Percentiles rank a stretch among this genome's conserved stretches.
Evolutionary conservation across 2,113 vertebrate species (phyloP).

Genomic region (Arvicanthis niloticus): DNA sequence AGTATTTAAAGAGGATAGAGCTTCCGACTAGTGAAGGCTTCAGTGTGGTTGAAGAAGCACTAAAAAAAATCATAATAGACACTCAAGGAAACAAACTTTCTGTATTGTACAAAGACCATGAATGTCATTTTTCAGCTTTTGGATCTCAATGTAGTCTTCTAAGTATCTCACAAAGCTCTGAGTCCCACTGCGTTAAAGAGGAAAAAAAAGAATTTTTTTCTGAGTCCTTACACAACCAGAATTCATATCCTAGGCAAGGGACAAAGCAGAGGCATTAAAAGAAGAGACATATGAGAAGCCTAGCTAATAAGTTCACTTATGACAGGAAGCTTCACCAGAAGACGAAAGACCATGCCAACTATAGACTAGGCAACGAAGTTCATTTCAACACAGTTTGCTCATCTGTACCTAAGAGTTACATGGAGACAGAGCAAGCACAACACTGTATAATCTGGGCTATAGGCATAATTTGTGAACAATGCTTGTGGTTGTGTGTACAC

Average conservation of each 20-base stretch:
- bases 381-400: neutral
- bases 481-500: fast-evolving
- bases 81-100: neutral
- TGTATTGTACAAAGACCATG: neutral
- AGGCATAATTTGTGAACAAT: neutral
- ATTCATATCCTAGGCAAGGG: neutral
- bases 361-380: neutral
- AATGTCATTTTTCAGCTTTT: neutral
- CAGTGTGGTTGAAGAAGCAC: neutral
- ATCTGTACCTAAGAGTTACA: neutral
- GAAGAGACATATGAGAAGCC: neutral
- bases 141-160: neutral
- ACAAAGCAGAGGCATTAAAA: fast-evolving
- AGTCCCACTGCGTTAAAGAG: neutral
- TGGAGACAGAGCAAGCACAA: neutral
- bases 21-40: neutral
- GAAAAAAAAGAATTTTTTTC: neutral
- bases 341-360: neutral
- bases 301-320: fast-evolving
- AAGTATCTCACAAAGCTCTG: neutral
- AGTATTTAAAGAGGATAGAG: neutral
- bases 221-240: neutral
- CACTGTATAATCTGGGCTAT: neutral
- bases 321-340: neutral
- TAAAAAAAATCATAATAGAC: neutral